Base-by-base conservation (phyloP, 2,797 vertebrate genomes). In the Mus minutoides region DNA sequence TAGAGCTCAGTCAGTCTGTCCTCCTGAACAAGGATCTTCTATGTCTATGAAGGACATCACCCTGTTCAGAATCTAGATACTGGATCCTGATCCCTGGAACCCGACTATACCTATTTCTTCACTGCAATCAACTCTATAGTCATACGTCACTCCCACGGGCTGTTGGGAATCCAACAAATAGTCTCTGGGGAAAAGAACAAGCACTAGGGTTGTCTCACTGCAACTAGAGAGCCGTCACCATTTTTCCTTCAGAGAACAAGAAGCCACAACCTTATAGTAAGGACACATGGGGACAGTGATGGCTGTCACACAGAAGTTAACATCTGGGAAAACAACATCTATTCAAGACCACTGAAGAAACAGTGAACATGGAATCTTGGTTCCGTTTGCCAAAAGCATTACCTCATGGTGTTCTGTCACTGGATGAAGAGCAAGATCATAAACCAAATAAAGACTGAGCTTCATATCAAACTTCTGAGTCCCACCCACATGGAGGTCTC, bases 261-360 rank as follows among this genome's bases (percentile, higher is more conserved):
- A 46, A 75, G 71, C 24, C 52, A 75, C n/a, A 92, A 75, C 78
- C 88, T 95, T 92, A 46, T 24, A 64, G n/a, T 14, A n/a, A 60
- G 83, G 86, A 77, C 40, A 82, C 37, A 54, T 69, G 46, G 46
- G 75, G 67, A 87, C 64, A 73, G 75, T 31, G 26, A 69, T 7
- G 10, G 58, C 43, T 52, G 69, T 92, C 73, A 96, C 94, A 92
- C 46, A 96, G 96, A 94, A 98, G 95, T 97, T 91, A 97, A 92
- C 96, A 96, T 49, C 94, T 96, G 90, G 95, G 93, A 96, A 97
- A 95, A 91, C 96, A 94, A 88, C 92, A 58, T 89, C 92, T 82
- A 71, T 90, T 93, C 77, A 96, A 94, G 93, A 96, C 46, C 54
- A 89, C 0, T 67, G 79, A 86, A 86, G 77, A 60, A 97, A 90